phyloP scores from a whole-genome alignment of 1,140 invertebrate species.

The Proctacanthus coquilletti region DNA sequence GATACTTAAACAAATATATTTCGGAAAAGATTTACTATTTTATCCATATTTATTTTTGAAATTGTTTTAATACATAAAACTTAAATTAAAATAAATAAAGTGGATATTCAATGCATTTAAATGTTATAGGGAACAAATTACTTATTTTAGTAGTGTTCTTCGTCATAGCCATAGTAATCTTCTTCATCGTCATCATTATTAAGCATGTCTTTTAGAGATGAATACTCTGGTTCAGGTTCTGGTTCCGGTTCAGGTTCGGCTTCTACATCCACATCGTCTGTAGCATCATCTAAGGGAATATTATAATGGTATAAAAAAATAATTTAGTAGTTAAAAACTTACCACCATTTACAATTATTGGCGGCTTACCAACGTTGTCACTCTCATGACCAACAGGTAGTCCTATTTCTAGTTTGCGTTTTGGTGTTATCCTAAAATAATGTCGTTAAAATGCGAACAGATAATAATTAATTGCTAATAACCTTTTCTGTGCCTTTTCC shows the following conservation, averaged over 20 bases:
- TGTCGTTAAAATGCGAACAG: neutral
- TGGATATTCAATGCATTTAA: too few relatives aligned
- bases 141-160: constrained; percentile 14
- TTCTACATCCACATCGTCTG: constrained; percentile 12
- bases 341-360: constrained; percentile 11
- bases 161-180: constrained; percentile 27
- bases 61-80: too few relatives aligned
- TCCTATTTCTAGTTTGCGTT: constrained; percentile 16
- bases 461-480: neutral
- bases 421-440: constrained; percentile 9
- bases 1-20: too few relatives aligned
- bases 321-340: neutral
- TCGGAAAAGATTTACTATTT: too few relatives aligned
- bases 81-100: too few relatives aligned
- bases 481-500: neutral
- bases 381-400: constrained; percentile 13
- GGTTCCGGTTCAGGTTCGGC: constrained; percentile 12
- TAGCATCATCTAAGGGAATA: constrained; percentile 11
- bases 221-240: constrained; percentile 18
- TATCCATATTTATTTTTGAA: too few relatives aligned
- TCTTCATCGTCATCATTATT: constrained; percentile 25
- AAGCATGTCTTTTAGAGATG: constrained; percentile 26
- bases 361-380: constrained; percentile 7
- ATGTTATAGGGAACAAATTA: too few relatives aligned
- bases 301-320: neutral